phyloP scores from a whole-genome alignment of 2,113 vertebrate species.

The Hemiscyllium ocellatum region DNA sequence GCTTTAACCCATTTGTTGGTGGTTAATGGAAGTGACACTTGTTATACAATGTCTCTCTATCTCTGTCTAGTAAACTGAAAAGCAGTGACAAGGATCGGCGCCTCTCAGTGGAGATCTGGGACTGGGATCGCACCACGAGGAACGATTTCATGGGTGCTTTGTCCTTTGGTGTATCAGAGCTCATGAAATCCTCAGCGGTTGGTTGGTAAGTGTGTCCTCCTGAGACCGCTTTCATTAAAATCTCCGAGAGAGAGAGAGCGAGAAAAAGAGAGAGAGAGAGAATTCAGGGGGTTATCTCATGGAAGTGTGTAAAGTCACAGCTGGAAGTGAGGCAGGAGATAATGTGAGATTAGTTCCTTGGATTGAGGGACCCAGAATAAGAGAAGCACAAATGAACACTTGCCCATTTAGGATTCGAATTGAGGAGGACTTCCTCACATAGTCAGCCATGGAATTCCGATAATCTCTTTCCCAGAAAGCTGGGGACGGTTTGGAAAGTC shows the following conservation, averaged over 20 bases:
- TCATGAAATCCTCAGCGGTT: slow-evolving; percentile 77
- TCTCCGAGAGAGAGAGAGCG: too few relatives aligned
- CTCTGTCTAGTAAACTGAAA: slow-evolving; percentile 74
- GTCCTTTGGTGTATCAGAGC: slow-evolving; percentile 90
- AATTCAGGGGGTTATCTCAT: not conserved
- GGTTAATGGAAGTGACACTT: not conserved
- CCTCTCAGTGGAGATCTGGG: slow-evolving; percentile 88
- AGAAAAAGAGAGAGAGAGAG: not conserved
- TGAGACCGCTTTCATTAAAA: not conserved
- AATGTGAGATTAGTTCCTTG: not conserved
- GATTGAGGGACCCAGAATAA: not conserved
- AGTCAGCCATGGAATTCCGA: not conserved
- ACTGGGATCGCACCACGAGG: slow-evolving; percentile 91
- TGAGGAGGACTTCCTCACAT: not conserved
- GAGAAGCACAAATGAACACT: not conserved
- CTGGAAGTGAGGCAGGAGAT: too few relatives aligned
- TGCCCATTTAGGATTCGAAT: not conserved
- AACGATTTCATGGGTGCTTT: slow-evolving; percentile 98
- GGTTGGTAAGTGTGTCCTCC: slow-evolving; percentile 68
- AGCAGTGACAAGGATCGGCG: slow-evolving; percentile 84
- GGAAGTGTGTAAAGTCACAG: not conserved
- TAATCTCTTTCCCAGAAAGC: not conserved
- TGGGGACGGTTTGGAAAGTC: not conserved
- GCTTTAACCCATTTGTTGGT: not conserved
- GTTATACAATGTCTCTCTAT: not conserved